Base-by-base conservation (phyloP, 2,113 vertebrate genomes). In the Geococcyx californianus region DNA sequence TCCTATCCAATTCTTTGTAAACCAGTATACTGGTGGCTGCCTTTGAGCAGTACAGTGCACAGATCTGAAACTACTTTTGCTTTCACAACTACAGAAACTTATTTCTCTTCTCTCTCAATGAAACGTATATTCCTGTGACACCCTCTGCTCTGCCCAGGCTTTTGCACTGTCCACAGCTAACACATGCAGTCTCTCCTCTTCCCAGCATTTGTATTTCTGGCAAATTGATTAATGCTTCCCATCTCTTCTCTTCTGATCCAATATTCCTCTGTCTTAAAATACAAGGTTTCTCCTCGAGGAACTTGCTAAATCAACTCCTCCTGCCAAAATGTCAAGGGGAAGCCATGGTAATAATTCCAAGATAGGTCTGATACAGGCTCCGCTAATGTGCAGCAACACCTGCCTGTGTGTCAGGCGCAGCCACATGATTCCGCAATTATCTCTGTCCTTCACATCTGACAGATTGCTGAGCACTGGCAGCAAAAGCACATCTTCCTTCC, bases 71-170 rank as follows among this genome's bases (percentile, higher is more conserved):
- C 12, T 0, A 12, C 15, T 10, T 9, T 20, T 31, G 21, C 68
- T 33, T 54, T 33, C 11, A 17, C 62, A 72, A 3, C n/a, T 58
- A 14, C 42, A 40, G n/a, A 25, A 66, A 44, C 1, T 15, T 6
- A 5, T 1, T 9, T 72, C 67, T 92, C n/a, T 47, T 26, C 34
- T 20, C 63, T 80, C 54, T 7, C 0, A 28, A 24, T 0, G 33
- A 69, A 82, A n/a, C 1, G 0, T 1, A 4, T 23, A 7, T 47
- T 26, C 7, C 74, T 6, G 0, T 7, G 1, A n/a, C 8, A 44
- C 26, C 36, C 68, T 52, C 62, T 7, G 21, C 49, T 21, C 79
- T 4, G 31, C 54, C 17, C 38, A 17, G 29, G 34, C 17, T 0
- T 9, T 21, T 5, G 25, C 38, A 9, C 66, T 10, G 4, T 10